phyloP scores from a whole-genome alignment of 2,113 vertebrate genomes.

The Scartelaos histophorus region DNA sequence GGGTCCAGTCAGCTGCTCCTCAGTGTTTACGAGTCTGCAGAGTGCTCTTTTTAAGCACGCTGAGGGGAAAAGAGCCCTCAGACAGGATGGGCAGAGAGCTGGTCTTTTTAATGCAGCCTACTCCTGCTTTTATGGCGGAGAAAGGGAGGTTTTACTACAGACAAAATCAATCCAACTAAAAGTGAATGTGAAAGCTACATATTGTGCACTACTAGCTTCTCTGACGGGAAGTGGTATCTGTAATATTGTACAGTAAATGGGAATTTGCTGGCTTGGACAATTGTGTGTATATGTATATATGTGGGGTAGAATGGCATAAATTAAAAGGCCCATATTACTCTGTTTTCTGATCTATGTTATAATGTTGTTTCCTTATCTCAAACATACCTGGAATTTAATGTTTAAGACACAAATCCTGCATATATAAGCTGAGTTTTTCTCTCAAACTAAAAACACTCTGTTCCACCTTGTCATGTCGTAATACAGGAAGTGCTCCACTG shows the following conservation, averaged over 20 bases:
- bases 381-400: too few relatives aligned
- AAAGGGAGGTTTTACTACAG: slow-evolving; percentile 5
- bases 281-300: background rate
- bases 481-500: too few relatives aligned
- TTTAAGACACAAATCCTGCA: too few relatives aligned
- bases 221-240: background rate
- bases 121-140: background rate
- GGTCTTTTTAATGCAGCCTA: slow-evolving; percentile 1
- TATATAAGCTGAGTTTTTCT: too few relatives aligned
- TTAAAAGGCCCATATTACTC: too few relatives aligned
- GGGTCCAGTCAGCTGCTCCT: slow-evolving; percentile 16
- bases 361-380: too few relatives aligned
- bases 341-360: too few relatives aligned
- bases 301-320: background rate
- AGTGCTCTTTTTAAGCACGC: slow-evolving; percentile 6
- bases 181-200: slow-evolving; percentile 5
- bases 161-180: slow-evolving; percentile 2
- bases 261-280: background rate
- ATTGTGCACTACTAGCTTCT: background rate
- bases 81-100: slow-evolving; percentile 14
- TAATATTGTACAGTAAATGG: background rate
- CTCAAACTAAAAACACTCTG: too few relatives aligned
- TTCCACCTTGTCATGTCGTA: too few relatives aligned
- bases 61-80: slow-evolving; percentile 24
- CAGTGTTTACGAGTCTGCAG: slow-evolving; percentile 13